These are phyloP conservation scores for Eleginops maclovinus DNA, from an alignment of 2,113 vertebrate genomes.

Conservation along the genomic window DNA sequence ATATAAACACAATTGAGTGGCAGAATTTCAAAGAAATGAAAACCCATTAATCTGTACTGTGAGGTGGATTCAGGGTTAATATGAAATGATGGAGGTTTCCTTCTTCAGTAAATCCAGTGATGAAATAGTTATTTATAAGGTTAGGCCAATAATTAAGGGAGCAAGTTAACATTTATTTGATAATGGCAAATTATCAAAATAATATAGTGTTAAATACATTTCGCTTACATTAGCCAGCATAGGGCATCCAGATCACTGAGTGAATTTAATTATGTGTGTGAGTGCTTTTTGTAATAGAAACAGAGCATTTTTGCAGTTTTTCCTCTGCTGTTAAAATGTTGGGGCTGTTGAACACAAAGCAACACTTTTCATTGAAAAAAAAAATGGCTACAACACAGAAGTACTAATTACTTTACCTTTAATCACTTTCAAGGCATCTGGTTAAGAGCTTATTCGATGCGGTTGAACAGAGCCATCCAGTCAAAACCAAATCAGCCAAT, in stretches of 20 bases:
- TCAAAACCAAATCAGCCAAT: slow-evolving; percentile 56
- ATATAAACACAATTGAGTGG: too few species aligned
- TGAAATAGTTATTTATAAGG: neutral
- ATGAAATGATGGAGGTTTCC: too few species aligned
- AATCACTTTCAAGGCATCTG: slow-evolving; percentile 32
- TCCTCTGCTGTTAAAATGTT: neutral
- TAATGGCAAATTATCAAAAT: neutral
- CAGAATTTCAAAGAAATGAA: too few species aligned
- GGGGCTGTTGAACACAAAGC: too few species aligned
- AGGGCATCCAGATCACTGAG: neutral
- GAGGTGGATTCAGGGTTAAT: too few species aligned
- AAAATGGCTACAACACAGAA: slow-evolving; percentile 1
- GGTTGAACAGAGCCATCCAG: slow-evolving; percentile 43
- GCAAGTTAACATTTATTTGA: neutral
- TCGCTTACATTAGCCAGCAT: neutral
- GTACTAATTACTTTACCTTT: slow-evolving; percentile 19
- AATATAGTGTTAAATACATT: neutral
- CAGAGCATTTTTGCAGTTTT: too few species aligned
- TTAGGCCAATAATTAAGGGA: neutral
- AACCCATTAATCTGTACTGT: too few species aligned
- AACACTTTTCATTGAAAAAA: slow-evolving; percentile 13
- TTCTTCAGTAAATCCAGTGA: neutral
- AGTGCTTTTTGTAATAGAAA: too few species aligned
- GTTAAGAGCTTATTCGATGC: slow-evolving; percentile 58
- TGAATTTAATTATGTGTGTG: neutral